These are phyloP conservation scores for Hetaerina titia DNA, from an alignment of 2,888 invertebrate species.

Conservation along the genomic window DNA sequence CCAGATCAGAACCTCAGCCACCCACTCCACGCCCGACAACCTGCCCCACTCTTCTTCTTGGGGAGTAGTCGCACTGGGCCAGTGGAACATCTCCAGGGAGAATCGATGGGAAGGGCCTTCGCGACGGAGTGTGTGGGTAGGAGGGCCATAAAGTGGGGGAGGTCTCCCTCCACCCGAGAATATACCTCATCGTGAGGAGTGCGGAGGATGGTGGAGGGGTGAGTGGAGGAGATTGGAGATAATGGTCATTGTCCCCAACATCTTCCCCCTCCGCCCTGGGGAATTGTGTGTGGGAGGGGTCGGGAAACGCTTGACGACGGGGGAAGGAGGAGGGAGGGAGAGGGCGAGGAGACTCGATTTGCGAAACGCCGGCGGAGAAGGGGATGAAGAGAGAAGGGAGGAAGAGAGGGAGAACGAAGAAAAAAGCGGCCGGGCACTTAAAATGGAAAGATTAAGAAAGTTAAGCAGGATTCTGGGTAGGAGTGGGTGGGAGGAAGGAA, in stretches of 20 bases:
- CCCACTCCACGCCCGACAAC: neutral
- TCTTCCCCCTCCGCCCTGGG: neutral
- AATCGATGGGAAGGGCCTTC: neutral
- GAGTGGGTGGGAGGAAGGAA: neutral
- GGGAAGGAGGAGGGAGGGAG: neutral
- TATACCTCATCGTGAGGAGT: too few species aligned
- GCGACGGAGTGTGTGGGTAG: neutral
- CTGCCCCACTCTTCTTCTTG: neutral
- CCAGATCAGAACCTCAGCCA: neutral
- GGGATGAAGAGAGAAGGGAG: neutral
- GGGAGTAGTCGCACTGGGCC: neutral
- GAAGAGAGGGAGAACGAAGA: neutral
- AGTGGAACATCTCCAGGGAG: neutral
- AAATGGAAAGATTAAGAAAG: slow-evolving; percentile 11
- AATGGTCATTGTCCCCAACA: neutral
- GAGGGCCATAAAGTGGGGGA: neutral
- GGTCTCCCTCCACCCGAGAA: too few species aligned
- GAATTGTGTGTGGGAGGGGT: neutral
- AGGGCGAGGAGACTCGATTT: neutral
- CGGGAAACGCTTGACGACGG: neutral
- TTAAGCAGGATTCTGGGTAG: neutral
- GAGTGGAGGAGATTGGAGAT: neutral
- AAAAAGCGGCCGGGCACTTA: neutral
- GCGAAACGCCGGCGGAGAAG: neutral
- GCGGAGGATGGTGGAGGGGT: neutral